A percentile compares a stretch with the other conserved stretches of the same genome.
These are phyloP conservation scores for Druceiella hillmani DNA, from an alignment of 2,888 invertebrate genomes.

Conservation along the genomic window DNA sequence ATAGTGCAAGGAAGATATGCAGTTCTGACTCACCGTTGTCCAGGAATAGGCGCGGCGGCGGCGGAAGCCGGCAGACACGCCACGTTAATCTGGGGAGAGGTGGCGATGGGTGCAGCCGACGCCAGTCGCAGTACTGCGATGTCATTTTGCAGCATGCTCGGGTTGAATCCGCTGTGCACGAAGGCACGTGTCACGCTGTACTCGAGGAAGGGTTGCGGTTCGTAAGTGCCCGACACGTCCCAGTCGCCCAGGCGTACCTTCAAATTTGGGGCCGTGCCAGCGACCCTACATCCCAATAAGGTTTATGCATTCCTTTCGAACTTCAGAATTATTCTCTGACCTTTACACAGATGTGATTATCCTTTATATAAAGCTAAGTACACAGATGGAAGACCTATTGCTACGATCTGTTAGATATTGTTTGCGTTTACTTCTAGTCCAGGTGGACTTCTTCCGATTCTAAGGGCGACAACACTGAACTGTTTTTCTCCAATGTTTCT, in stretches of 20 bases:
- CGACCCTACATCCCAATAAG: no score
- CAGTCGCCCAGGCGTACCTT: conserved; percentile 73
- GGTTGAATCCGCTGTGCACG: conserved; percentile 61
- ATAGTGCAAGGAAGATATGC: not conserved
- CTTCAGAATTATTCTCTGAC: no score
- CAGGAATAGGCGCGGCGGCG: conserved; percentile 35
- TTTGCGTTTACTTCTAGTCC: no score
- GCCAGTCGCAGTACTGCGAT: conserved; percentile 73
- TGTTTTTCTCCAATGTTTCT: no score
- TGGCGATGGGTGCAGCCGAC: conserved; percentile 48
- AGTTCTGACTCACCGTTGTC: conserved; percentile 45
- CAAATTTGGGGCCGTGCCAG: conserved; percentile 47
- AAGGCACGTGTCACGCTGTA: conserved; percentile 53
- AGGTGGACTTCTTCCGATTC: no score
- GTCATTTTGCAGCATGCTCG: conserved; percentile 71
- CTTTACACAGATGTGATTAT: no score
- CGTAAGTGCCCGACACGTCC: conserved; percentile 60
- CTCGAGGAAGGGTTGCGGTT: conserved; percentile 62
- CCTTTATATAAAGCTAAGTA: no score
- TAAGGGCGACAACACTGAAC: no score
- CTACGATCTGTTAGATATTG: no score
- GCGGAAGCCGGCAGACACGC: conserved; percentile 53
- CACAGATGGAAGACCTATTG: no score
- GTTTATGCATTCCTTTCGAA: no score
- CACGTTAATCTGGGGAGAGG: conserved; percentile 51